Evolutionary conservation across 2,888 invertebrate species (phyloP).

Genomic region (Clostera curtula): DNA sequence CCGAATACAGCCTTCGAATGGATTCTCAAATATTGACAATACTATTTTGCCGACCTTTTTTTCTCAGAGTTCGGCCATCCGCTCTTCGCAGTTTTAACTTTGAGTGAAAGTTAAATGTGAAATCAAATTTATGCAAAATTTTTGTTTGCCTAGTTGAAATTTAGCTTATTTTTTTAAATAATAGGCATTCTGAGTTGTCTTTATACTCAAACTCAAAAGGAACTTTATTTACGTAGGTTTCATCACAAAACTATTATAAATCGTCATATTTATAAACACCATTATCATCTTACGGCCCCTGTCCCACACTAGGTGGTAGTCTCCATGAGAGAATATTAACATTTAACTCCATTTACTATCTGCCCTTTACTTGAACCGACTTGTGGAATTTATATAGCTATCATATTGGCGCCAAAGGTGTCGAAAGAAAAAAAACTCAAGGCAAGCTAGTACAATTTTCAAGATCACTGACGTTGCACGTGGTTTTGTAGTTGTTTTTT

Average conservation of each 20-base stretch:
- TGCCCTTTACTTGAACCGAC: background rate
- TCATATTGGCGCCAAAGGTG: slow-evolving; percentile 5
- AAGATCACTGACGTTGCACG: slow-evolving; percentile 11
- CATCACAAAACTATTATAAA: too few relatives aligned
- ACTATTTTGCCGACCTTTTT: slow-evolving; percentile 1
- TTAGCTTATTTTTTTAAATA: too few relatives aligned
- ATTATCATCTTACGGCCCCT: too few relatives aligned
- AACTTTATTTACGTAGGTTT: too few relatives aligned
- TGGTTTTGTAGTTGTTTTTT: background rate
- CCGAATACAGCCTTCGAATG: slow-evolving; percentile 20
- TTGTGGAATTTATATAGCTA: background rate
- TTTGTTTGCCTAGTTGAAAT: slow-evolving; percentile 18
- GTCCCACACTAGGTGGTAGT: too few relatives aligned
- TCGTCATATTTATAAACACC: too few relatives aligned
- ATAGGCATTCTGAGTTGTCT: too few relatives aligned
- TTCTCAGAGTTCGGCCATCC: too few relatives aligned
- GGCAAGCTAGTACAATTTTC: slow-evolving; percentile 20
- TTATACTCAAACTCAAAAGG: too few relatives aligned
- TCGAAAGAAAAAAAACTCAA: slow-evolving; percentile 26
- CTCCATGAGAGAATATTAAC: too few relatives aligned
- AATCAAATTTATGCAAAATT: slow-evolving; percentile 37
- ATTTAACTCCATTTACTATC: too few relatives aligned
- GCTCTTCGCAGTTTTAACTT: too few relatives aligned
- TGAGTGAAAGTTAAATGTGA: slow-evolving; percentile 56
- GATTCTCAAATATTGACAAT: slow-evolving; percentile 18